Conservation (phyloP, 2,797 vertebrate genomes). For the Huso huso region DNA sequence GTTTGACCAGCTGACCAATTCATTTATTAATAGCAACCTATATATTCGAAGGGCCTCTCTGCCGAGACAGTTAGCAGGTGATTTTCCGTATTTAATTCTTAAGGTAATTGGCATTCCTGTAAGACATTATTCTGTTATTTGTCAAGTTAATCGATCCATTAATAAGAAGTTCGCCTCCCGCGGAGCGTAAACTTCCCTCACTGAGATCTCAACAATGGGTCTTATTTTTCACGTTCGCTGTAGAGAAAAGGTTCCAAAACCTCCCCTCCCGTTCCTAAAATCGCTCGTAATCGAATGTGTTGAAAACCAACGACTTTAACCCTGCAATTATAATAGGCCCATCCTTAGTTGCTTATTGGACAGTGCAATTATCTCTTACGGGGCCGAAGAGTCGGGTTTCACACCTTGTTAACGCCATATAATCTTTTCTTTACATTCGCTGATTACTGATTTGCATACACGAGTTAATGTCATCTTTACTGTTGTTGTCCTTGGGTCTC, state of each 20-base stretch:
- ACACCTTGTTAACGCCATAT: conserved; percentile 78
- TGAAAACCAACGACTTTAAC: no score
- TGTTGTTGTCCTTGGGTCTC: conserved; percentile 45
- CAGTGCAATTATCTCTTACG: not conserved
- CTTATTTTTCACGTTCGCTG: conserved; percentile 13
- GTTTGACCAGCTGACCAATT: conserved; percentile 38
- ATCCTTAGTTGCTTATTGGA: not conserved
- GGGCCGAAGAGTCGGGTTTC: conserved; percentile 47
- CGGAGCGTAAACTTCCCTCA: conserved; percentile 37
- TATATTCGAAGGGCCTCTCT: conserved; percentile 35
- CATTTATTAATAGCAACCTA: conserved; percentile 31
- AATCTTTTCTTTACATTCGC: conserved; percentile 68
- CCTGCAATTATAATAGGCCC: no score
- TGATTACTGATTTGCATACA: conserved; percentile 78
- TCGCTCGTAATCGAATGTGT: no score
- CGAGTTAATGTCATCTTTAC: conserved; percentile 60
- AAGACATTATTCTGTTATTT: conserved; percentile 51
- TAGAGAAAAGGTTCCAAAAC: no score
- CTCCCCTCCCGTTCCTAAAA: no score
- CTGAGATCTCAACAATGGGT: conserved; percentile 2
- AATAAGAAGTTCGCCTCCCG: conserved; percentile 49
- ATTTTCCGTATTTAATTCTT: conserved; percentile 1
- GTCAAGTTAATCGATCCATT: conserved; percentile 62
- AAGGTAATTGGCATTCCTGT: conserved; percentile 46
- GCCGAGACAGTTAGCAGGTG: not conserved